These are phyloP conservation scores for Tethea ocularis DNA, from an alignment of 2,888 invertebrate species.

Conservation along the genomic window DNA sequence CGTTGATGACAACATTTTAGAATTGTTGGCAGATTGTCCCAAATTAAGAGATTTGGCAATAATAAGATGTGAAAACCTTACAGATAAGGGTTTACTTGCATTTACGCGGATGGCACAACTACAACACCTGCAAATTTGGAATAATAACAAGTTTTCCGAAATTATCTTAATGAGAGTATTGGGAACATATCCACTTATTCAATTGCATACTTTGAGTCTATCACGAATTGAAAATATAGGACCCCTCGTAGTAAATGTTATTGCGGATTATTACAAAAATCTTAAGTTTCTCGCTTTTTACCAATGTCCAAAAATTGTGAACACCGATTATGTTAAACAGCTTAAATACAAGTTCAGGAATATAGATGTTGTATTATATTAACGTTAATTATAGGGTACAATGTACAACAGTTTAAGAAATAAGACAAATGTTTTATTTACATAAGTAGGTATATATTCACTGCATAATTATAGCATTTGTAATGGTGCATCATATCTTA, in stretches of 20 bases:
- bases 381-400: constrained; percentile 14
- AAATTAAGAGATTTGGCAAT: constrained; percentile 67
- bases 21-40: constrained; percentile 60
- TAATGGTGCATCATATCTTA: constrained; percentile 13
- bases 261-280: constrained; percentile 70
- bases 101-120: constrained; percentile 54
- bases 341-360: constrained; percentile 72
- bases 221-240: constrained; percentile 70
- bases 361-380: constrained; percentile 73
- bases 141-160: constrained; percentile 69
- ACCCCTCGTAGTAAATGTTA: constrained; percentile 66
- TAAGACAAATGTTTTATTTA: constrained; percentile 24
- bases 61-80: constrained; percentile 69
- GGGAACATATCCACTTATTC: constrained; percentile 52
- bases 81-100: constrained; percentile 60
- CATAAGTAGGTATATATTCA: constrained; percentile 39
- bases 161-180: constrained; percentile 56
- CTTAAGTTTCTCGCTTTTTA: constrained; percentile 73
- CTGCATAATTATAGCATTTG: constrained; percentile 47
- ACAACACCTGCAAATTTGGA: constrained; percentile 72
- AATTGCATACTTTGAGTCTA: constrained; percentile 66
- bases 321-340: constrained; percentile 71
- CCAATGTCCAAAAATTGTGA: constrained; percentile 69
- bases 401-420: background rate
- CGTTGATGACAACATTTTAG: constrained; percentile 63